Evolutionary conservation across 2,888 invertebrate genomes (phyloP).

Genomic region (Macaria notata): DNA sequence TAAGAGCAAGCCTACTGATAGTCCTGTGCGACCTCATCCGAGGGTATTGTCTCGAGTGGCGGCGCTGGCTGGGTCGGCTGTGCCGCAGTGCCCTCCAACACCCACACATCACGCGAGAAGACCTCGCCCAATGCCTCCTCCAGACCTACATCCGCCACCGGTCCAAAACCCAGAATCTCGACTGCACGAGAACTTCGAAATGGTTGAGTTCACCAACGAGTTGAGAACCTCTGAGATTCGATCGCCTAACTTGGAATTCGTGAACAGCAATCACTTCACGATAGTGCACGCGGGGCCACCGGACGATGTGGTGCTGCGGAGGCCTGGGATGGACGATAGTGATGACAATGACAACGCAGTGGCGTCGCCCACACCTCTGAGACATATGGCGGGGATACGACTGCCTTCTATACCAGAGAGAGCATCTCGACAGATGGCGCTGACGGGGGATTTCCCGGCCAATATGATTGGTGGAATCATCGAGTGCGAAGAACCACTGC

Average conservation of each 20-base stretch:
- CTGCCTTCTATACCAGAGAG: conserved; percentile 92
- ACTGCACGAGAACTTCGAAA: conserved; percentile 68
- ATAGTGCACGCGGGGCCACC: conserved; percentile 78
- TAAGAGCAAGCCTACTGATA: conserved; percentile 57
- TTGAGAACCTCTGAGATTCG: conserved; percentile 77
- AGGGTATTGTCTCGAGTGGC: conserved; percentile 83
- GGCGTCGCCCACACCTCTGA: conserved; percentile 83
- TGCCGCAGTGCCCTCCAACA: conserved; percentile 91
- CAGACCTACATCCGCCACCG: conserved; percentile 79
- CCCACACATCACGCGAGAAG: conserved; percentile 92
- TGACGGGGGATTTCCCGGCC: conserved; percentile 79
- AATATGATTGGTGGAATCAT: conserved; percentile 81
- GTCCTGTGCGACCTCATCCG: conserved; percentile 83
- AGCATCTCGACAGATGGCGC: conserved; percentile 80
- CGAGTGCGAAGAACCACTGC: conserved; percentile 91
- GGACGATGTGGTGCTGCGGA: conserved; percentile 73
- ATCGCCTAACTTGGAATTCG: conserved; percentile 80
- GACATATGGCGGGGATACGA: conserved; percentile 88
- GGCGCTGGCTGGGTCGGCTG: conserved; percentile 76
- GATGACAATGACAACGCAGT: conserved; percentile 73
- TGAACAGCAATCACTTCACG: conserved; percentile 81
- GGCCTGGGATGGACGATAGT: conserved; percentile 69
- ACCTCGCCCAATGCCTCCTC: conserved; percentile 82
- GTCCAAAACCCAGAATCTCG: conserved; percentile 55
- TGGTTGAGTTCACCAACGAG: conserved; percentile 76